A percentile compares a stretch with the other conserved stretches of the same genome.
Evolutionary conservation across 2,888 invertebrate genomes (phyloP).

Genomic region (Saturnia pavonia): DNA sequence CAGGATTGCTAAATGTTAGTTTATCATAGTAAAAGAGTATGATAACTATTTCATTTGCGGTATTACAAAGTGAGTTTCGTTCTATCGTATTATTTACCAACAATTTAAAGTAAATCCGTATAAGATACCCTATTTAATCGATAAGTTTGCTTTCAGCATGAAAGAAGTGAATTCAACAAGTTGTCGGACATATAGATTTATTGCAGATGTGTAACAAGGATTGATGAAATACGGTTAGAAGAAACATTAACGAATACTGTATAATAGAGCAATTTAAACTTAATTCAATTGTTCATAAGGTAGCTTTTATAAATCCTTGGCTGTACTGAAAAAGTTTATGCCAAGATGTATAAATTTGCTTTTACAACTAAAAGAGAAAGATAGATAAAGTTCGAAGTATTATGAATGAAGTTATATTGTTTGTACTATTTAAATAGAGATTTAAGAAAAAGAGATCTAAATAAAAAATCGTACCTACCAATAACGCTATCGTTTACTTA

Average conservation of each 20-base stretch:
- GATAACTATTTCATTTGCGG: no score
- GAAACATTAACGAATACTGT: not conserved
- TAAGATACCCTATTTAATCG: no score
- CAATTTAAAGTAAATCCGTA: no score
- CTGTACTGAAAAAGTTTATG: not conserved
- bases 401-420: no score
- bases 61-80: no score
- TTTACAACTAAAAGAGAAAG: no score
- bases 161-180: no score
- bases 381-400: not conserved
- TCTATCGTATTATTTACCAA: no score
- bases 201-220: not conserved
- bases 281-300: not conserved
- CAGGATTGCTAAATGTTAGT: no score
- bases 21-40: no score
- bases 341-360: not conserved
- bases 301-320: not conserved
- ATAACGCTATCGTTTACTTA: slow-evolving; percentile 2
- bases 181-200: no score
- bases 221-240: not conserved
- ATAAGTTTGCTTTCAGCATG: no score
- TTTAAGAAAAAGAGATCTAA: not conserved
- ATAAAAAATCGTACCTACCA: not conserved
- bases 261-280: not conserved
- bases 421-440: not conserved